Base-by-base conservation (phyloP, 2,797 vertebrate genomes). In the Buphagus erythrorhynchus region DNA sequence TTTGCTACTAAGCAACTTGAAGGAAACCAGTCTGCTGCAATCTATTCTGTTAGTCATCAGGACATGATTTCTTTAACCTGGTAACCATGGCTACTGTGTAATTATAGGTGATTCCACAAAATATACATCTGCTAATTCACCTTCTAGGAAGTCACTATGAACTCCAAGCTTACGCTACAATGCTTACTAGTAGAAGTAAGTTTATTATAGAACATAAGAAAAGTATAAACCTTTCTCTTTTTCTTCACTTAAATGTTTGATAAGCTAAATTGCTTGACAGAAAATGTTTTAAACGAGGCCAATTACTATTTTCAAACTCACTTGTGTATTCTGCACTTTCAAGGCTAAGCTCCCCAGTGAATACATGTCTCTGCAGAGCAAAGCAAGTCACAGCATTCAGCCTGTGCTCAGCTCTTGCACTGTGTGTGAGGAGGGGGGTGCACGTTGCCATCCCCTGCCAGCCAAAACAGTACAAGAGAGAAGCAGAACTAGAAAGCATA, bases 31-130 rank as follows among this genome's bases (percentile, higher is more conserved):
- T 26, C 63, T 79, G 54, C 57, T 61, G 54, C 33, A 36, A 31
- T 72, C 65, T 85, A 77, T 69, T 85, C 86, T 91, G 71, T 73
- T 81, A 72, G 52, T 80, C 72, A 89, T 68, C 51, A 46, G 40
- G 57, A 42, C 10, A 13, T 11, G 52, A 68, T 68, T 90, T 72
- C 81, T 74, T 80, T 66, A 88, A 96, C 89, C 78, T 91, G 83
- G 83, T 91, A 96, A 88, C 76, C 80, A 94, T 72, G 86, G 85
- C 75, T 92, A 92, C 90, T 18, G 25, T n/a, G 49, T 40, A 76
- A 94, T 93, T 86, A 74, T 17, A 88, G 48, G 69, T 67, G 93
- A n/a, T 49, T 79, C 52, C 63, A 76, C 42, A 71, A 75, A 88
- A 78, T 14, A 82, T 38, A 52, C 42, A 78, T 75, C 69, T 92